Evolutionary conservation across 2,113 vertebrate genomes (phyloP).

Genomic region (Protomyctophum bolini): DNA sequence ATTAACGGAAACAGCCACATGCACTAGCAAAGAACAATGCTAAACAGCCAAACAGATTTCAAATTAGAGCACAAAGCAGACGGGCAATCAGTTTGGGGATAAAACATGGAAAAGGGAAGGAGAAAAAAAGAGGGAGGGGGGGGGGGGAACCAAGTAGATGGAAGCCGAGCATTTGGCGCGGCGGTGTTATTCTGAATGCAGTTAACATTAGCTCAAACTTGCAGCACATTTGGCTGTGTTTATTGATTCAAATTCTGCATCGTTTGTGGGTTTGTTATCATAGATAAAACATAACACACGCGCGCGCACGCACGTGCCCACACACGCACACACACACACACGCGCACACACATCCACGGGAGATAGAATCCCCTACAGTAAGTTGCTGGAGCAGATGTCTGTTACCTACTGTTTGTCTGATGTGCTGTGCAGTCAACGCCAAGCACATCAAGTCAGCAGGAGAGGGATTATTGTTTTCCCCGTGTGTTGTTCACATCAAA

Average conservation of each 20-base stretch:
- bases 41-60: conserved; percentile 80
- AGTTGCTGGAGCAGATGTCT: conserved; percentile 29
- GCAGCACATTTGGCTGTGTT: conserved; percentile 46
- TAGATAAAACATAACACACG: conserved; percentile 15
- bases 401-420: conserved; percentile 21
- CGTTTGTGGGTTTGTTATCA: conserved; percentile 26
- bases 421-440: conserved; percentile 30
- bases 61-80: conserved; percentile 79
- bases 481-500: conserved; percentile 56
- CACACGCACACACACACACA: background rate
- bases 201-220: conserved; percentile 45
- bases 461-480: conserved; percentile 33
- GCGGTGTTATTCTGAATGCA: conserved; percentile 40
- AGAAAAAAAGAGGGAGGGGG: background rate
- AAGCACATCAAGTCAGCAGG: conserved; percentile 36
- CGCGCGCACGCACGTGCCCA: background rate
- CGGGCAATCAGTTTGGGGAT: conserved; percentile 65
- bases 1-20: conserved; percentile 75
- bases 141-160: conserved; percentile 55
- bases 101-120: background rate
- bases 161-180: conserved; percentile 60
- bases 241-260: conserved; percentile 39
- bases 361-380: conserved; percentile 18
- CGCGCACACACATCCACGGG: conserved; percentile 11
- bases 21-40: conserved; percentile 77